Evolutionary conservation across 2,797 vertebrate species (phyloP).

Genomic region (Sylvilagus floridanus): DNA sequence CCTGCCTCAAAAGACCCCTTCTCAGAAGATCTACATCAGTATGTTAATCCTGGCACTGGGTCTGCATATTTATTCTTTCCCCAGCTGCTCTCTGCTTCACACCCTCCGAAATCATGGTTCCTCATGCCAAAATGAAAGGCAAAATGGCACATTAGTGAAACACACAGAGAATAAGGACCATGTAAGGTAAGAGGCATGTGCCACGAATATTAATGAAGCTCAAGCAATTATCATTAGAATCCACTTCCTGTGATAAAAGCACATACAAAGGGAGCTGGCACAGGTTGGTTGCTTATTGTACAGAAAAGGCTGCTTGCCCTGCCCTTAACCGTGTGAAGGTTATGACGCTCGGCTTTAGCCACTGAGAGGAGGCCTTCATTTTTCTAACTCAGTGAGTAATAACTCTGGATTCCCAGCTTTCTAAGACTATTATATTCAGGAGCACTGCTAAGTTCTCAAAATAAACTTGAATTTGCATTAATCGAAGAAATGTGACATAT

Average conservation of each 20-base stretch:
- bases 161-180: constrained; percentile 38
- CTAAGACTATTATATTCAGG: neutral
- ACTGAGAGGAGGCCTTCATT: constrained; percentile 2
- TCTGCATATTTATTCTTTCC: constrained; percentile 61
- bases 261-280: constrained; percentile 16
- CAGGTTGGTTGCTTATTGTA: neutral
- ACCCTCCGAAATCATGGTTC: constrained; percentile 55
- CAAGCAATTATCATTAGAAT: constrained; percentile 32
- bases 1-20: constrained; percentile 43
- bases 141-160: constrained; percentile 69
- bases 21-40: constrained; percentile 59
- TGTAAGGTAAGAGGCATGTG: neutral
- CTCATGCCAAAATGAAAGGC: constrained; percentile 67
- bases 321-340: constrained; percentile 10
- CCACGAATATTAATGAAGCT: constrained; percentile 63
- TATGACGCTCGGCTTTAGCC: neutral
- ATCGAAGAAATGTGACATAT: neutral
- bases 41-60: constrained; percentile 46
- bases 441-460: constrained; percentile 35
- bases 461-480: constrained; percentile 58
- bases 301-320: constrained; percentile 33
- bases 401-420: neutral
- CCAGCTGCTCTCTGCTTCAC: constrained; percentile 68
- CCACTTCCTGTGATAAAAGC: constrained; percentile 30
- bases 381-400: neutral